Percentiles rank a stretch among this genome's conserved stretches.
Evolutionary conservation across 2,888 invertebrate genomes (phyloP).

Genomic region (Apamea sordens): DNA sequence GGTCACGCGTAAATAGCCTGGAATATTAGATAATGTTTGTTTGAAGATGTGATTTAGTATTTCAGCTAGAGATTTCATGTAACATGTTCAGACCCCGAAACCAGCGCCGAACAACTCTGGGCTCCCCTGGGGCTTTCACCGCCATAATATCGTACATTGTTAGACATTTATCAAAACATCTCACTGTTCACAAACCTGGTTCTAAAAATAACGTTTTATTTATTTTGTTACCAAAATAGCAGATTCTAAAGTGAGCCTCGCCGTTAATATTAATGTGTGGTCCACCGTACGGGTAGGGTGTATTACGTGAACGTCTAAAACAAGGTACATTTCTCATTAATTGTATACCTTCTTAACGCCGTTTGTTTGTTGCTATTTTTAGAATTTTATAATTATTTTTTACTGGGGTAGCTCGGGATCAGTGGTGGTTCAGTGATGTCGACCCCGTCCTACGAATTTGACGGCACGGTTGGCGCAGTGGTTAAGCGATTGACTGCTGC

Average conservation of each 20-base stretch:
- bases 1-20: constrained; percentile 37
- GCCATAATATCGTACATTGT: constrained; percentile 39
- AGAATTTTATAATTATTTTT: constrained; percentile 47
- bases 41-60: constrained; percentile 34
- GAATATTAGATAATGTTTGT: constrained; percentile 46
- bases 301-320: constrained; percentile 64
- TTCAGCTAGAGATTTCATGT: constrained; percentile 34
- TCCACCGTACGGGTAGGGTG: constrained; percentile 67
- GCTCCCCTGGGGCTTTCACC: constrained; percentile 36
- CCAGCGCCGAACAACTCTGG: neutral
- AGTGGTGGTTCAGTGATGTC: too few relatives aligned
- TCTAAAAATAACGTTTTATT: constrained; percentile 32
- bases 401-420: neutral
- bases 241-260: constrained; percentile 22
- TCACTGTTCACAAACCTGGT: constrained; percentile 5
- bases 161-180: constrained; percentile 43
- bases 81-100: constrained; percentile 7
- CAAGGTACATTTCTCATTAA: constrained; percentile 65
- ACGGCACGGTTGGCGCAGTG: too few relatives aligned
- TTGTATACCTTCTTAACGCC: constrained; percentile 59
- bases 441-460: too few relatives aligned
- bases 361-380: constrained; percentile 58
- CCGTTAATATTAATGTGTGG: constrained; percentile 70
- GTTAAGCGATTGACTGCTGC: too few relatives aligned
- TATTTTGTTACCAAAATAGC: constrained; percentile 51